Evolutionary conservation across 1,140 invertebrate genomes (phyloP).

Genomic region (Diachasma alloeum): DNA sequence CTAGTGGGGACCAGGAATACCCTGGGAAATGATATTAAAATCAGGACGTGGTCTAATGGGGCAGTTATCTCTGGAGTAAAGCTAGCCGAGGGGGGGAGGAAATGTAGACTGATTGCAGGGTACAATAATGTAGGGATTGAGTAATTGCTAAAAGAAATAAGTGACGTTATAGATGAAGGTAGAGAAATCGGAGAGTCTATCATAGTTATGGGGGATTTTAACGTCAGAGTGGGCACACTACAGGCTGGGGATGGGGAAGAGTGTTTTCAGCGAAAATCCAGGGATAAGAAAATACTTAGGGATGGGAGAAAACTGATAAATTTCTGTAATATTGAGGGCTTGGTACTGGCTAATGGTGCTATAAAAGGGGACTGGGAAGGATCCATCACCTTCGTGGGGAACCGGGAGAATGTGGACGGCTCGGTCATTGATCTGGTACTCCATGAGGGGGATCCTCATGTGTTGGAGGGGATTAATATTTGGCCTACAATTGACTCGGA

Average conservation of each 20-base stretch:
- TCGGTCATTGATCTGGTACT: not conserved
- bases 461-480: too few relatives aligned
- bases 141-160: too few relatives aligned
- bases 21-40: too few relatives aligned
- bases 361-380: not conserved
- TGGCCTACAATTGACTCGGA: not conserved
- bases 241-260: too few relatives aligned
- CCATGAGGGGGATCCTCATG: not conserved
- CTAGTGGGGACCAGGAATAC: too few relatives aligned
- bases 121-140: too few relatives aligned
- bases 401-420: not conserved
- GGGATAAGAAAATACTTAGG: not conserved
- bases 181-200: not conserved
- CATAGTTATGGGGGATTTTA: not conserved
- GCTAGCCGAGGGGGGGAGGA: too few relatives aligned
- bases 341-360: not conserved
- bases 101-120: too few relatives aligned
- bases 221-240: too few relatives aligned
- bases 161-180: not conserved
- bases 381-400: not conserved
- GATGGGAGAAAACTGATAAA: not conserved
- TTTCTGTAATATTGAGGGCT: not conserved
- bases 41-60: too few relatives aligned
- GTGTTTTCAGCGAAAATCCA: not conserved
- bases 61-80: too few relatives aligned